Evolutionary conservation across 2,888 invertebrate genomes (phyloP).

Genomic region (Osmoderma eremita): DNA sequence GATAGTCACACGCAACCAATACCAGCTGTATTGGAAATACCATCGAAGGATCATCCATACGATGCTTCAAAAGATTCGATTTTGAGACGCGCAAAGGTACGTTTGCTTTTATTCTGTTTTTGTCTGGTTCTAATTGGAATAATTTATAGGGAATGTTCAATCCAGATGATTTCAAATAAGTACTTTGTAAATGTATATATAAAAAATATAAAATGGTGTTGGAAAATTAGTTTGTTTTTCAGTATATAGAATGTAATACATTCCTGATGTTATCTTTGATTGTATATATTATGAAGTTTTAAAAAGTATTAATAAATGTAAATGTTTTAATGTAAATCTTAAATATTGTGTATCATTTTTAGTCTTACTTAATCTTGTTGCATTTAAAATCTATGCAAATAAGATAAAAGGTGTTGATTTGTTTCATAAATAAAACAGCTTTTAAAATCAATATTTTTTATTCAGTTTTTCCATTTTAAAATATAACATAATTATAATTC

Average conservation of each 20-base stretch:
- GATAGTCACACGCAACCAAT: conserved; percentile 93
- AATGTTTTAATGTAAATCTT: not conserved
- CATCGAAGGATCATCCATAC: conserved; percentile 95
- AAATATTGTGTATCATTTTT: not conserved
- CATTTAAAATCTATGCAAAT: not conserved
- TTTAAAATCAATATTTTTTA: not conserved
- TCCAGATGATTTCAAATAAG: conserved; percentile 64
- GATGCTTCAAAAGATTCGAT: conserved; percentile 99
- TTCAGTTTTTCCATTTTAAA: not conserved
- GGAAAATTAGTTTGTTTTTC: conserved; percentile 6
- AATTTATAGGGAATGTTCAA: conserved; percentile 67
- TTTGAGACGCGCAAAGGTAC: conserved; percentile 90
- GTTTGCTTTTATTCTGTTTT: conserved; percentile 25
- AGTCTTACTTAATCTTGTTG: not conserved
- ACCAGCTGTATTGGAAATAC: conserved; percentile 97
- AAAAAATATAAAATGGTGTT: conserved; percentile 12
- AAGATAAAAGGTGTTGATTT: too few species aligned
- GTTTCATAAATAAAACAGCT: not conserved
- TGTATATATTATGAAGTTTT: conserved; percentile 13
- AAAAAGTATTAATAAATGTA: conserved; percentile 16
- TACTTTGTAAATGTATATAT: not conserved
- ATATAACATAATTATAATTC: not conserved
- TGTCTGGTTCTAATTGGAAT: conserved; percentile 36
- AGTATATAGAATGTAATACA: conserved; percentile 19
- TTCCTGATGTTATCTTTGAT: conserved; percentile 23